Evolutionary conservation across 2,888 invertebrate species (phyloP).

Genomic region (Drosophila meridionalis): DNA sequence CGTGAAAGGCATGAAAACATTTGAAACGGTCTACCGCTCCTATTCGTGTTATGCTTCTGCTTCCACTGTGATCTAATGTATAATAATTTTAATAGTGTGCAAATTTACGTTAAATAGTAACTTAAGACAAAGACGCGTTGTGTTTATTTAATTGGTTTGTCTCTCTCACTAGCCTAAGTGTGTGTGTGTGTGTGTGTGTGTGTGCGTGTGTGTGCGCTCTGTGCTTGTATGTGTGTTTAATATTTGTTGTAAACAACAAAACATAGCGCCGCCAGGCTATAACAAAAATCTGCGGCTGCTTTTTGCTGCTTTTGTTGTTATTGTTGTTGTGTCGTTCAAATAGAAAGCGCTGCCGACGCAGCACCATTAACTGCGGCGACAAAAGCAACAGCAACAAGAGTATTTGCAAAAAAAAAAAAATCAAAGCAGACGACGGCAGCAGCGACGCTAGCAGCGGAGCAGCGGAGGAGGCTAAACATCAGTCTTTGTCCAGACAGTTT

Average conservation of each 20-base stretch:
- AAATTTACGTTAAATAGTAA: constrained; percentile 38
- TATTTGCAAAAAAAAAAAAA: constrained; percentile 52
- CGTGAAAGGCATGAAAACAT: constrained; percentile 61
- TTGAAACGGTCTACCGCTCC: constrained; percentile 57
- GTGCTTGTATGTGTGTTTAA: constrained; percentile 22
- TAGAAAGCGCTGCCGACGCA: constrained; percentile 54
- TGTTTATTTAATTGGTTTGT: constrained; percentile 50
- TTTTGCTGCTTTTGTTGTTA: neutral
- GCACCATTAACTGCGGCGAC: constrained; percentile 29
- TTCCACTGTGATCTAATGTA: constrained; percentile 55
- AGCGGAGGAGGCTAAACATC: constrained; percentile 14
- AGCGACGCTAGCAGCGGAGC: neutral
- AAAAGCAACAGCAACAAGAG: constrained; percentile 31
- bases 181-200: constrained; percentile 5
- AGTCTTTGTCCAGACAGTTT: constrained; percentile 25
- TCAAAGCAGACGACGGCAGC: constrained; percentile 46
- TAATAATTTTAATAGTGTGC: constrained; percentile 48
- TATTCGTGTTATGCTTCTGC: constrained; percentile 52
- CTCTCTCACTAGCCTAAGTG: neutral
- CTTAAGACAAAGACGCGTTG: constrained; percentile 48
- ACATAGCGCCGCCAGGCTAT: constrained; percentile 13
- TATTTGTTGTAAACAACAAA: constrained; percentile 51
- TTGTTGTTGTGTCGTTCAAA: constrained; percentile 30
- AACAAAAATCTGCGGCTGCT: constrained; percentile 10
- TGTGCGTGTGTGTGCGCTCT: neutral